Percentiles rank a stretch among this genome's conserved stretches.
phyloP scores from a whole-genome alignment of 23 tunicate species.

The Halocynthia roretzi region DNA sequence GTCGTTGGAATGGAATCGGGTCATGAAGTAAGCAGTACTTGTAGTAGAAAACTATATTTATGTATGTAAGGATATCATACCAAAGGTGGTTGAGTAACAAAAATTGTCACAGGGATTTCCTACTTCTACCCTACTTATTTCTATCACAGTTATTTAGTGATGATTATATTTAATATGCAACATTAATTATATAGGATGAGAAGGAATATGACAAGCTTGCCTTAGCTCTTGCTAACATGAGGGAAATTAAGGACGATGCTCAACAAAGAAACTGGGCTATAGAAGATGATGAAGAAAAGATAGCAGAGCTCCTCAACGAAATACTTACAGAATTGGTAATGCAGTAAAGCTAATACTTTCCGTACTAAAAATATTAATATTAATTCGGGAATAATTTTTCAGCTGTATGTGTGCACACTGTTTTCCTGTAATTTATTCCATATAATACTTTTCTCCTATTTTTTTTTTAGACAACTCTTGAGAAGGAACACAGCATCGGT shows the following conservation, averaged over 20 bases:
- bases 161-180: too few species aligned
- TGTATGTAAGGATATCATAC: neutral
- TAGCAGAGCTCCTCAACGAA: conserved; percentile 42
- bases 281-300: conserved; percentile 68
- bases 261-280: conserved; percentile 93
- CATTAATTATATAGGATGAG: conserved; percentile 27
- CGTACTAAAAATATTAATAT: neutral
- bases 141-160: too few species aligned
- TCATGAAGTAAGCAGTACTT: conserved; percentile 25
- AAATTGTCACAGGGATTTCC: neutral
- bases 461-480: conserved; percentile 6
- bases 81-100: neutral
- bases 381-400: neutral
- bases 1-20: neutral
- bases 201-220: conserved; percentile 31
- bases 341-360: neutral
- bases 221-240: conserved; percentile 55
- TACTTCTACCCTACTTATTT: neutral
- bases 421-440: neutral
- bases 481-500: conserved; percentile 6
- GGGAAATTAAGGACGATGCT: conserved; percentile 77
- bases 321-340: conserved; percentile 40
- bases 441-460: neutral
- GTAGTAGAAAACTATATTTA: neutral
- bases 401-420: neutral